Evolutionary conservation across 2,888 invertebrate species (phyloP).

Genomic region (Chymomyza procnemis): DNA sequence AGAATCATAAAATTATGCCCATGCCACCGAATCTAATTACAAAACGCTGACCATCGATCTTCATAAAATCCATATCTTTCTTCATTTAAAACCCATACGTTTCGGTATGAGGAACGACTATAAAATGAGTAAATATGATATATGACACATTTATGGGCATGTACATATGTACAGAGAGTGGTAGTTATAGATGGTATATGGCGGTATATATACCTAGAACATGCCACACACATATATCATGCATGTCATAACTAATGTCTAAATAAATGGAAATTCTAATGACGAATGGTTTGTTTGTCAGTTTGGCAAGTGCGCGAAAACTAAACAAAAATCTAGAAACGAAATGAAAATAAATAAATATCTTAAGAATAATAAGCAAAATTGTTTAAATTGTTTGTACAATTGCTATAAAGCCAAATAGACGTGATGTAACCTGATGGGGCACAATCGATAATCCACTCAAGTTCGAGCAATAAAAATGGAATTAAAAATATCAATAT

Average conservation of each 20-base stretch:
- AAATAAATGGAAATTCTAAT: conserved; percentile 48
- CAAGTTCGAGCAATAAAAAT: not conserved
- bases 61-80: not conserved
- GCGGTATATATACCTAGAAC: not conserved
- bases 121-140: conserved; percentile 27
- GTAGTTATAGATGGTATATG: not conserved
- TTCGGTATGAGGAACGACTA: not conserved
- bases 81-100: not conserved
- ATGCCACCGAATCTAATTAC: conserved; percentile 51
- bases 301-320: not conserved
- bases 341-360: conserved; percentile 39
- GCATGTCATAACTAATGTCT: not conserved
- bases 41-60: conserved; percentile 29
- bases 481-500: not conserved
- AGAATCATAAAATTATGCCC: conserved; percentile 29
- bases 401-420: not conserved
- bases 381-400: not conserved
- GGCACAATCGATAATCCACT: not conserved
- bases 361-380: conserved; percentile 26
- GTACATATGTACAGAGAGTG: not conserved
- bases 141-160: conserved; percentile 1
- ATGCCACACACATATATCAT: not conserved
- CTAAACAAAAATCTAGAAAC: conserved; percentile 37
- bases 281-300: conserved; percentile 59
- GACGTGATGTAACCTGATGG: not conserved